phyloP scores from a whole-genome alignment of 2,113 vertebrate genomes.

The Chrysemys picta region DNA sequence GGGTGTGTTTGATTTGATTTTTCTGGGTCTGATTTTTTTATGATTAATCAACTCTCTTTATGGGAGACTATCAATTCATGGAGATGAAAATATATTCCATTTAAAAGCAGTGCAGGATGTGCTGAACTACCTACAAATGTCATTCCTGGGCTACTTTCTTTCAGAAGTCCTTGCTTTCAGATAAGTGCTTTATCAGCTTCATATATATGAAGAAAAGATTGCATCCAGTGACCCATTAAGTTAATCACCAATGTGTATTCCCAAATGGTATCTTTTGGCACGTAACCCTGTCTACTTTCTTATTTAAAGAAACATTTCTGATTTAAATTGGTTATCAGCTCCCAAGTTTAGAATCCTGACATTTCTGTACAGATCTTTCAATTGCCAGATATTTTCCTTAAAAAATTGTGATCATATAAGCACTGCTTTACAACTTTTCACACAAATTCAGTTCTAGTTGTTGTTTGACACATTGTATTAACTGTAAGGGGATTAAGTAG shows the following conservation, averaged over 20 bases:
- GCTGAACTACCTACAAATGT: not conserved
- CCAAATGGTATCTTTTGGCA: not conserved
- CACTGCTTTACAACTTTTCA: not conserved
- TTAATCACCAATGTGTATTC: constrained; percentile 33
- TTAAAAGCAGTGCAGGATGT: not conserved
- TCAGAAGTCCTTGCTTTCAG: constrained; percentile 19
- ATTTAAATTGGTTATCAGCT: not conserved
- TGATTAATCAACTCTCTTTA: constrained; percentile 25
- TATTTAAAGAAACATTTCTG: not conserved
- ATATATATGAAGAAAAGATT: constrained; percentile 21
- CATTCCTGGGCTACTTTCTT: not conserved
- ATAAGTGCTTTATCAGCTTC: not conserved
- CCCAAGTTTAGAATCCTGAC: not conserved
- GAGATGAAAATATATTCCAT: not conserved
- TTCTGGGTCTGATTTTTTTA: not conserved
- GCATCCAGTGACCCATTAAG: constrained; percentile 19
- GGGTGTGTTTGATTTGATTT: not conserved
- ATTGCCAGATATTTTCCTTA: not conserved
- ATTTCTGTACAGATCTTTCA: not conserved
- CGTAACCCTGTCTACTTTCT: not conserved
- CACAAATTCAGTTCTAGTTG: not conserved
- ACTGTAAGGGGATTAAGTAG: not conserved
- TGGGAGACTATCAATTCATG: not conserved
- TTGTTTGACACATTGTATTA: not conserved
- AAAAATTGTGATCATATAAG: not conserved